Evolutionary conservation across 2,113 vertebrate genomes (phyloP), one percentile per base, ranked within the genome.

Genomic region (Pomatorhinus ruficollis): DNA sequence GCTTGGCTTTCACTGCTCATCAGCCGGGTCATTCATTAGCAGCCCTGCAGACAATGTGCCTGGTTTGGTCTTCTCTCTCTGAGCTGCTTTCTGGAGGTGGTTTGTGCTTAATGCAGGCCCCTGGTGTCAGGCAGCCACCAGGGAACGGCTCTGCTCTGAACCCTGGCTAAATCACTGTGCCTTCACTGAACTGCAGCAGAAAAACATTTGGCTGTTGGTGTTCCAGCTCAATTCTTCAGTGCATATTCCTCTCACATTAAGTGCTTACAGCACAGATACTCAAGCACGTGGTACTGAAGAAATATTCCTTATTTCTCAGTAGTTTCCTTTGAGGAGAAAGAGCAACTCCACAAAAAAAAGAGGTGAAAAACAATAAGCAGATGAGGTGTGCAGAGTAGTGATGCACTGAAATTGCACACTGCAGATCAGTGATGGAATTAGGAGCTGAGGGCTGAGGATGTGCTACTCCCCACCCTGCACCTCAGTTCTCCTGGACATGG

Each of bases 1-100:
- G 59, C 69, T 95, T 74, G 88, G 93, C 96, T 83, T 93, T 97
- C 90, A 66, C 47, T 86, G 88, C 63, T 93, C 17, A 93, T 91
- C 91, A 90, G 74, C 57, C 27, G 25, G 63, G 42, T 30, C 78
- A 74, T 66, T 95, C 79, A 52, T 78, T 78, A 88, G 93, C 5
- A 77, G 81, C 42, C 59, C 30, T 42, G 59, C 84, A 74, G 5
- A 53, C 37, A 83, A 27, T 0, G 27, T 17, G 31, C 81, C 25
- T 22, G 83, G 3, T 47, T n/a, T 85, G 50, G 60, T 82, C 84
- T 61, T 77, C 82, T 77, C 84, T 23, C 87, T 21, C 45, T 61
- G 61, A 54, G 69, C 64, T 79, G 87, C n/a, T 82, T 87, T 57
- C 81, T 82, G 44, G 44, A 63, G 53, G 52, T 50, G 77, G n/a